Evolutionary conservation across 2,113 vertebrate genomes (phyloP).

Genomic region (Phyllostomus hastatus): DNA sequence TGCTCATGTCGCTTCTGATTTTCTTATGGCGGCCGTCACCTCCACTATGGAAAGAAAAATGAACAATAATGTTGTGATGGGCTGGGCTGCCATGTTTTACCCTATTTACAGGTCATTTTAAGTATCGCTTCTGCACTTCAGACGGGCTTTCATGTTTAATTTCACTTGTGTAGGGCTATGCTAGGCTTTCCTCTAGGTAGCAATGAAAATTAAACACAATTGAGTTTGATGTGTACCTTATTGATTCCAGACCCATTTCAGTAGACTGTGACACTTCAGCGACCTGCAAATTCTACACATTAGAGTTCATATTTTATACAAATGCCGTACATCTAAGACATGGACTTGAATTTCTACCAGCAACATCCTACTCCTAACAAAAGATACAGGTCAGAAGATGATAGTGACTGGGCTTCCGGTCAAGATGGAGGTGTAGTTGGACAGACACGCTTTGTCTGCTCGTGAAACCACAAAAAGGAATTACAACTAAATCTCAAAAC

Average conservation of each 20-base stretch:
- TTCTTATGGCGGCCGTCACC: constrained; percentile 9
- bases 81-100: constrained; percentile 49
- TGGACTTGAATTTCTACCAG: not conserved
- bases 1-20: constrained; percentile 53
- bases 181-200: constrained; percentile 69
- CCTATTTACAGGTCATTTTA: constrained; percentile 63
- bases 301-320: constrained; percentile 67
- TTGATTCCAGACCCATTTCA: constrained; percentile 76
- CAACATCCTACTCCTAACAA: not conserved
- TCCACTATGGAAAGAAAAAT: constrained; percentile 24
- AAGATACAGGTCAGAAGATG: constrained; percentile 42
- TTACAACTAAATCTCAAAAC: no score
- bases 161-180: constrained; percentile 51
- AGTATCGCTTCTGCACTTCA: constrained; percentile 57
- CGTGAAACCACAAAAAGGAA: no score
- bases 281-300: constrained; percentile 71
- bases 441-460: no score
- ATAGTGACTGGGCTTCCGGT: not conserved
- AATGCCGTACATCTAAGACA: not conserved
- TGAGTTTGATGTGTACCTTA: constrained; percentile 76
- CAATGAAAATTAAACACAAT: constrained; percentile 75
- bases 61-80: not conserved
- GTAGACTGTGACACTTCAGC: constrained; percentile 72
- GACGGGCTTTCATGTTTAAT: constrained; percentile 68
- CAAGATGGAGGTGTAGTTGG: no score